Percentiles rank a stretch among this genome's conserved stretches.
Evolutionary conservation across 2,888 invertebrate genomes (phyloP).

Genomic region (Spisula subtruncata): DNA sequence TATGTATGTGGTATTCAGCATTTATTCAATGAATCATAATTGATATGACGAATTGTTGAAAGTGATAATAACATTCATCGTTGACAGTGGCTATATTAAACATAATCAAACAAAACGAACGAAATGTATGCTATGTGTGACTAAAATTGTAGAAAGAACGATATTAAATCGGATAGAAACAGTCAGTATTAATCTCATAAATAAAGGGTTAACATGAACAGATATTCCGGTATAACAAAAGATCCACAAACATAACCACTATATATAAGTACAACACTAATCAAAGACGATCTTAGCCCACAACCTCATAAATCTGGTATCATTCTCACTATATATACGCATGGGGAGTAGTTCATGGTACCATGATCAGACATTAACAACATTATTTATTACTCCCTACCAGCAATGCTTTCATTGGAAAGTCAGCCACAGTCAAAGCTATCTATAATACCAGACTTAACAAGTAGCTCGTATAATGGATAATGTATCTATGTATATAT

Average conservation of each 20-base stretch:
- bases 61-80: too few species aligned
- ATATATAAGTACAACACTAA: background rate
- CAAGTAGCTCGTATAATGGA: background rate
- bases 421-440: background rate
- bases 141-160: too few species aligned
- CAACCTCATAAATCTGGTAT: background rate
- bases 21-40: too few species aligned
- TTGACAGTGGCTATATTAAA: too few species aligned
- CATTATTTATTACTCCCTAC: background rate
- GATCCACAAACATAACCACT: background rate
- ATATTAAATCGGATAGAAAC: too few species aligned
- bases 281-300: background rate
- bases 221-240: too few species aligned
- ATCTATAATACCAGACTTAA: background rate
- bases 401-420: background rate
- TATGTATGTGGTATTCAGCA: too few species aligned
- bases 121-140: too few species aligned
- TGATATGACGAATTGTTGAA: too few species aligned
- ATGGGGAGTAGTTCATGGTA: background rate
- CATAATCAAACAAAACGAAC: too few species aligned
- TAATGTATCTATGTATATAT: background rate
- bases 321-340: background rate
- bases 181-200: too few species aligned
- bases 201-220: too few species aligned
- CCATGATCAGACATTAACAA: slow-evolving; percentile 1